Percentiles rank a stretch among this genome's conserved stretches.
phyloP scores from a whole-genome alignment of 2,888 invertebrate species.

The Troilus luridus region DNA sequence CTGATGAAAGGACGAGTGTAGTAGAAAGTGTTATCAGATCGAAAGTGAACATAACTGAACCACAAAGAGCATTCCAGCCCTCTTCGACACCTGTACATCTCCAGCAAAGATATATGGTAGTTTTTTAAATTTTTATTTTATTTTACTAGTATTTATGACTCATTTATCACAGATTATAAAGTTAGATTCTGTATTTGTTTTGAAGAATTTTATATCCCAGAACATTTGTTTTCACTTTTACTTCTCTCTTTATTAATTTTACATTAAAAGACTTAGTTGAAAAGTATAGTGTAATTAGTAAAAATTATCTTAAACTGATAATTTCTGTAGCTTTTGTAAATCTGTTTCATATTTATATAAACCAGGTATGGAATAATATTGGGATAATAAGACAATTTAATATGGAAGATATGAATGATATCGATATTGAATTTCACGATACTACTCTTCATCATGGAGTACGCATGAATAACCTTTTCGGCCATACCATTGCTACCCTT shows the following conservation, averaged over 20 bases:
- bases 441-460: conserved; percentile 89
- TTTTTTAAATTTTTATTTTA: background rate
- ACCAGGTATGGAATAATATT: conserved; percentile 89
- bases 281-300: no score
- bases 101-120: conserved; percentile 82
- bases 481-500: conserved; percentile 90
- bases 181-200: background rate
- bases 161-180: background rate
- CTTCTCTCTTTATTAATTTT: no score
- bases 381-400: conserved; percentile 91
- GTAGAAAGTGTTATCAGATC: conserved; percentile 42
- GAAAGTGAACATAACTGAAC: conserved; percentile 63
- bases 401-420: conserved; percentile 79
- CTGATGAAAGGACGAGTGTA: conserved; percentile 66
- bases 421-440: conserved; percentile 97
- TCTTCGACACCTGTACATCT: conserved; percentile 88
- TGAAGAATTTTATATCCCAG: background rate
- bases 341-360: background rate
- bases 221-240: no score
- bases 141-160: background rate
- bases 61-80: conserved; percentile 91
- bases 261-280: no score
- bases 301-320: background rate
- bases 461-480: conserved; percentile 87
- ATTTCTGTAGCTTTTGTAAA: background rate